A percentile compares a stretch with the other conserved stretches of the same genome.
phyloP scores from a whole-genome alignment of 2,888 invertebrate species.

The Ornithoptera alexandrae region DNA sequence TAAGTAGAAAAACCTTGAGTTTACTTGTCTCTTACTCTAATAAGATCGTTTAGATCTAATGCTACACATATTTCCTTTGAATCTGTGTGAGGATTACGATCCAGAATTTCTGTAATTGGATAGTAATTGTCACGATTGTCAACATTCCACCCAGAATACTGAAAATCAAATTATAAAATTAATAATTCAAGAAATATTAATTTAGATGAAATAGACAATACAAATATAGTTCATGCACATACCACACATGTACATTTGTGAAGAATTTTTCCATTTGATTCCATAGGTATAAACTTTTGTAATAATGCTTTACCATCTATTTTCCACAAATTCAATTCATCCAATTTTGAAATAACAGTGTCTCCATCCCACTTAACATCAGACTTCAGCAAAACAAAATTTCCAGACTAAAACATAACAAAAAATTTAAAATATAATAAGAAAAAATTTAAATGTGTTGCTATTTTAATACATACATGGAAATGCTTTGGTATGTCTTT shows the following conservation, averaged over 20 bases:
- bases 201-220: not conserved
- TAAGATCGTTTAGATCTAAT: slow-evolving; percentile 76
- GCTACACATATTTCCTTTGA: slow-evolving; percentile 79
- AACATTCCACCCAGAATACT: slow-evolving; percentile 82
- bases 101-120: slow-evolving; percentile 78
- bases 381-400: slow-evolving; percentile 83
- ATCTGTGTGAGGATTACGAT: slow-evolving; percentile 74
- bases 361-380: slow-evolving; percentile 82
- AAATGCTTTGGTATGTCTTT: slow-evolving; percentile 80
- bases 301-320: slow-evolving; percentile 84
- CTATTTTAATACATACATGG: slow-evolving; percentile 58
- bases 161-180: slow-evolving; percentile 42
- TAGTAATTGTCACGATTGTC: slow-evolving; percentile 81
- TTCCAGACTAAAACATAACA: slow-evolving; percentile 73
- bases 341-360: slow-evolving; percentile 73
- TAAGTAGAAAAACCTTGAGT: slow-evolving; percentile 60
- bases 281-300: slow-evolving; percentile 84
- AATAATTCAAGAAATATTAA: not conserved
- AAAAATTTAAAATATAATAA: slow-evolving; percentile 4
- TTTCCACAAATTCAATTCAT: slow-evolving; percentile 84
- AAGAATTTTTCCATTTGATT: slow-evolving; percentile 77
- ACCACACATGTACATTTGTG: slow-evolving; percentile 83
- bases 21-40: slow-evolving; percentile 79
- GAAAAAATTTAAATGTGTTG: not conserved
- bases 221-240: slow-evolving; percentile 44